Evolutionary conservation across 1,140 invertebrate species (phyloP).

Genomic region (Oncopodura yosiiana): DNA sequence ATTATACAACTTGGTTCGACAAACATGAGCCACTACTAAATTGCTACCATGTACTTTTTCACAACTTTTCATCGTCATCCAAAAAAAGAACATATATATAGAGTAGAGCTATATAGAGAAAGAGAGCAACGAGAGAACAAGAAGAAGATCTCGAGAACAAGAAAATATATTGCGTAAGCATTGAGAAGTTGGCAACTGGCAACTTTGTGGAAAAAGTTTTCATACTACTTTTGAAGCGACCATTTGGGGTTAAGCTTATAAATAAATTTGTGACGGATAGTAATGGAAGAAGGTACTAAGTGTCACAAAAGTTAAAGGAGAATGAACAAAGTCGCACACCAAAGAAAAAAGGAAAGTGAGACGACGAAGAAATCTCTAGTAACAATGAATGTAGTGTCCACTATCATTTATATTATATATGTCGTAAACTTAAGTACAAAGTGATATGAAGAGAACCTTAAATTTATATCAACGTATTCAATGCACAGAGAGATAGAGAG

Average conservation of each 20-base stretch:
- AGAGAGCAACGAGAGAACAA: too few species aligned
- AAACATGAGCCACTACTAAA: too few species aligned
- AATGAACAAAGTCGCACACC: conserved; percentile 23
- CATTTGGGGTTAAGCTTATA: conserved; percentile 25
- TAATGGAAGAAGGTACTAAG: conserved; percentile 22
- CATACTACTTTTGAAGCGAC: not conserved
- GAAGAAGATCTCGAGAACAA: too few species aligned
- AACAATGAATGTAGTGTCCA: not conserved
- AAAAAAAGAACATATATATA: too few species aligned
- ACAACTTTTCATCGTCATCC: too few species aligned
- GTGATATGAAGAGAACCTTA: not conserved
- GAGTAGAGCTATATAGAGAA: too few species aligned
- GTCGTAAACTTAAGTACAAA: not conserved
- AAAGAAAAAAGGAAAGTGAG: conserved; percentile 11
- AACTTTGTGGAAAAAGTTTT: conserved; percentile 16
- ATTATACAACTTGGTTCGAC: too few species aligned
- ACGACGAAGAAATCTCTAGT: conserved; percentile 3
- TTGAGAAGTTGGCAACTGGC: too few species aligned
- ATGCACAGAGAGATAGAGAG: not conserved
- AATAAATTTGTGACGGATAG: conserved; percentile 21
- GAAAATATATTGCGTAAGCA: too few species aligned
- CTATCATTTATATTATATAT: not conserved
- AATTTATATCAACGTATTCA: not conserved
- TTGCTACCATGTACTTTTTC: too few species aligned
- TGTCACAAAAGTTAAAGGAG: conserved; percentile 29